Conservation (phyloP, 2,888 invertebrate species). For the Lithophane semibrunnea region DNA sequence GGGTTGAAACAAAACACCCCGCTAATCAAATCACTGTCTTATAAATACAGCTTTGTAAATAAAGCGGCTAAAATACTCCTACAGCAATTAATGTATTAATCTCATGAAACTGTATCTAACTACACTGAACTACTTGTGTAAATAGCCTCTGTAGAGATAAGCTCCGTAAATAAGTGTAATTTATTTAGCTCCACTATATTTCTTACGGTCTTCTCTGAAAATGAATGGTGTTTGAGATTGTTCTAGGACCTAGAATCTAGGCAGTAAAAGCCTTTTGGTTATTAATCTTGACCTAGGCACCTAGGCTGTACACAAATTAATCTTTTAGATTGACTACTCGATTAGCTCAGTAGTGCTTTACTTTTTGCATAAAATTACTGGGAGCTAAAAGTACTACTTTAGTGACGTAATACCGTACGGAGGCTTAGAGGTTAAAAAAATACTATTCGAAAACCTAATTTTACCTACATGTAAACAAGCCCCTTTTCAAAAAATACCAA, state of each 20-base stretch:
- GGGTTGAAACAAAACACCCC: not conserved
- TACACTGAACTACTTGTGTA: slow-evolving; percentile 34
- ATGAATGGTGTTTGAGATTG: slow-evolving; percentile 41
- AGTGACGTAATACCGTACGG: too few relatives aligned
- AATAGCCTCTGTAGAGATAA: slow-evolving; percentile 36
- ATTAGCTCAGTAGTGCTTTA: not conserved
- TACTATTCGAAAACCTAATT: too few relatives aligned
- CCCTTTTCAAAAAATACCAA: too few relatives aligned
- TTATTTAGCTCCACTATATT: slow-evolving; percentile 33
- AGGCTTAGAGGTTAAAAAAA: too few relatives aligned
- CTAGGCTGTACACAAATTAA: not conserved
- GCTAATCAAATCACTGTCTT: not conserved
- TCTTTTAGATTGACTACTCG: not conserved
- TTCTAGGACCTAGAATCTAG: not conserved
- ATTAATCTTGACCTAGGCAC: slow-evolving; percentile 5
- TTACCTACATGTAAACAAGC: not conserved
- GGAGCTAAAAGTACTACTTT: too few relatives aligned
- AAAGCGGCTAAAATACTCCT: slow-evolving; percentile 1
- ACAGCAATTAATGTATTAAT: slow-evolving; percentile 36
- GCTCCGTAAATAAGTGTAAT: slow-evolving; percentile 49
- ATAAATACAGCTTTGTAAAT: not conserved
- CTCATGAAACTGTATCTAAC: slow-evolving; percentile 33
- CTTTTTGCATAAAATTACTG: not conserved
- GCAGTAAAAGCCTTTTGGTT: slow-evolving; percentile 3
- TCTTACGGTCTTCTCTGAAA: slow-evolving; percentile 22